Evolutionary conservation across 2,888 invertebrate species (phyloP), one percentile per base, ranked within the genome.

Genomic region (Blomia tropicalis): DNA sequence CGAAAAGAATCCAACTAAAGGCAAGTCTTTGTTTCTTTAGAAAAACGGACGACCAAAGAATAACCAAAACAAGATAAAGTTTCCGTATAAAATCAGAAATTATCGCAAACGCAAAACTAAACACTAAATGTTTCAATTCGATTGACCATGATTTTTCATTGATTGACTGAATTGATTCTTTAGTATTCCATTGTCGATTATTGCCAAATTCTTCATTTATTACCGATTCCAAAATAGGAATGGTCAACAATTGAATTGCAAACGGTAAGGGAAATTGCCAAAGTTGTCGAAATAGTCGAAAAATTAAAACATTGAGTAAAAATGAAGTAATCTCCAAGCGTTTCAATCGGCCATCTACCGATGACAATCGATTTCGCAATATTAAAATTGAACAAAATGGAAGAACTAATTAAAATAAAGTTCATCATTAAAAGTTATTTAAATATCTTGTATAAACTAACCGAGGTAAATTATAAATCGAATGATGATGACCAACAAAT

Each of bases 51-150:
- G 54, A 31, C 27, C 44, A 7, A 22, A 54, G 36, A 43, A 62
- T 19, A 41, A 54, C 25, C 7, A 62, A n/a, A 14, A 62, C 56
- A 11, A 62, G 22, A 56, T 62, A 62, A 25, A 62, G 31, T 29
- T 62, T 62, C n/a, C 56, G 54, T 0, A 29, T 43, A 30, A 41
- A 43, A 44, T 53, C 43, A 4, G 41, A 30, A 2, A n/a, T 17
- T 14, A 62, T 19, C 29, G 25, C 31, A 1, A 27, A 1, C 1
- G 19, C 2, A 22, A 54, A 27, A 22, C 25, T 19, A 27, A 54
- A 27, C 19, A n/a, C n/a, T 5, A 62, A 23, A 30, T 56, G 43
- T 36, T 29, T 56, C 4, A 27, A 14, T 36, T 56, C 56, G 17
- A 36, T 27, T 19, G 56, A 23, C 56, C 56, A 56, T n/a, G n/a